Evolutionary conservation across 1,140 invertebrate genomes (phyloP).

Genomic region (Patella vulgata): DNA sequence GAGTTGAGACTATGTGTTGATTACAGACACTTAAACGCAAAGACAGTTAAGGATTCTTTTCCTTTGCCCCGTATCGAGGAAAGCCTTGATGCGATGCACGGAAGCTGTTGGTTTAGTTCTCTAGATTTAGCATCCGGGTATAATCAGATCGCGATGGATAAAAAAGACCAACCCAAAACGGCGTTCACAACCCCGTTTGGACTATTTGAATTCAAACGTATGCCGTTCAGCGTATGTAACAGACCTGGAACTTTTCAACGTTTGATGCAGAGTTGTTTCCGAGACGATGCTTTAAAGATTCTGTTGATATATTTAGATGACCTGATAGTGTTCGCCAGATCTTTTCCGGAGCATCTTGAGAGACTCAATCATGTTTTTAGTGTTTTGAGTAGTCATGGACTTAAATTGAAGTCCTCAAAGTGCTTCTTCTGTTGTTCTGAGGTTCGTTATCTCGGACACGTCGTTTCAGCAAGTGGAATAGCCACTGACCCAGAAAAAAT

Average conservation of each 20-base stretch:
- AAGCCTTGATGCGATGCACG: no score
- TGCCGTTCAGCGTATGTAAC: constrained; percentile 65
- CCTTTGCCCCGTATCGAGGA: no score
- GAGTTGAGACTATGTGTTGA: no score
- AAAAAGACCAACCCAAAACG: constrained; percentile 57
- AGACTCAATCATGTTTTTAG: constrained; percentile 39
- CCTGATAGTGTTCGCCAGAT: no score
- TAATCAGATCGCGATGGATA: constrained; percentile 61
- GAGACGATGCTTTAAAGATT: constrained; percentile 28
- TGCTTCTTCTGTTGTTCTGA: constrained; percentile 58
- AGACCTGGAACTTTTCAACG: constrained; percentile 67
- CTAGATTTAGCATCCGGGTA: constrained; percentile 63
- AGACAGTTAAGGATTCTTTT: no score
- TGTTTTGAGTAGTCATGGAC: constrained; percentile 28
- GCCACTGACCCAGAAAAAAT: constrained; percentile 63
- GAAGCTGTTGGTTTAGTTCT: constrained; percentile 61
- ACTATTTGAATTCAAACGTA: constrained; percentile 24
- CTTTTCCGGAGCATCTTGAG: constrained; percentile 33
- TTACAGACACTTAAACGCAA: no score
- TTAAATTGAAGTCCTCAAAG: constrained; percentile 47
- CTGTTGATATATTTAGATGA: constrained; percentile 48
- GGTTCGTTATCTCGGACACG: constrained; percentile 34
- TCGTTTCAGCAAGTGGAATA: constrained; percentile 36
- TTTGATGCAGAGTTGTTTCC: constrained; percentile 66
- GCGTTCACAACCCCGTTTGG: constrained; percentile 36